Evolutionary conservation across 2,113 vertebrate species (phyloP).

Genomic region (Capra hircus): DNA sequence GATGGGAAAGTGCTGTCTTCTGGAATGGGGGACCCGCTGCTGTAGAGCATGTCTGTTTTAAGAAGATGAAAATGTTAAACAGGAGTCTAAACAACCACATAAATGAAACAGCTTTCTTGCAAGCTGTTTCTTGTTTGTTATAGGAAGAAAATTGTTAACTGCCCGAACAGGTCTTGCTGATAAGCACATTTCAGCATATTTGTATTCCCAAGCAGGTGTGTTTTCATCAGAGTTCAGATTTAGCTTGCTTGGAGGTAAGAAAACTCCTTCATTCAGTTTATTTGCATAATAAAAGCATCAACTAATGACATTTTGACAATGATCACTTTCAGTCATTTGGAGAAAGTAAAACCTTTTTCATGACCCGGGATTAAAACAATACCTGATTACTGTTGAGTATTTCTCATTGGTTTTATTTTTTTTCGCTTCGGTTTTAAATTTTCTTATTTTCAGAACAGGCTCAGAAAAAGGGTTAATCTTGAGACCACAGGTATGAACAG

Average conservation of each 20-base stretch:
- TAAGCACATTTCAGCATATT: neutral
- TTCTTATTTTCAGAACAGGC: neutral
- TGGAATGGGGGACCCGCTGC: neutral
- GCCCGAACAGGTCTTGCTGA: constrained; percentile 31
- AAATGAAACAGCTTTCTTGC: constrained; percentile 32
- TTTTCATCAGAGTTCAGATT: constrained; percentile 46
- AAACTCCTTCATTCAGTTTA: neutral
- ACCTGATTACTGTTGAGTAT: neutral
- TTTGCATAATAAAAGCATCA: neutral
- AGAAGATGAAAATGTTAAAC: constrained; percentile 20
- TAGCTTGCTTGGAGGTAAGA: neutral
- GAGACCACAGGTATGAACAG: constrained; percentile 80
- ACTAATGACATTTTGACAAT: neutral
- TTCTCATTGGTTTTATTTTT: constrained; percentile 26
- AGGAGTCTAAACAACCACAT: neutral
- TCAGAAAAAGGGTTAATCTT: constrained; percentile 70
- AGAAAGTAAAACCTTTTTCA: constrained; percentile 1
- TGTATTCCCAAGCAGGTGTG: constrained; percentile 12
- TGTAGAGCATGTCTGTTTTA: neutral
- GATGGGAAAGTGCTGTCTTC: neutral
- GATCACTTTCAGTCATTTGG: neutral
- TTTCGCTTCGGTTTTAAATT: constrained; percentile 33
- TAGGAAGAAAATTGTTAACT: constrained; percentile 8
- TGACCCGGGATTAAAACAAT: neutral
- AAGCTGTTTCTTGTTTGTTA: neutral